These are phyloP conservation scores for Mylabris sibirica DNA, from an alignment of 2,888 invertebrate genomes.

Conservation along the genomic window DNA sequence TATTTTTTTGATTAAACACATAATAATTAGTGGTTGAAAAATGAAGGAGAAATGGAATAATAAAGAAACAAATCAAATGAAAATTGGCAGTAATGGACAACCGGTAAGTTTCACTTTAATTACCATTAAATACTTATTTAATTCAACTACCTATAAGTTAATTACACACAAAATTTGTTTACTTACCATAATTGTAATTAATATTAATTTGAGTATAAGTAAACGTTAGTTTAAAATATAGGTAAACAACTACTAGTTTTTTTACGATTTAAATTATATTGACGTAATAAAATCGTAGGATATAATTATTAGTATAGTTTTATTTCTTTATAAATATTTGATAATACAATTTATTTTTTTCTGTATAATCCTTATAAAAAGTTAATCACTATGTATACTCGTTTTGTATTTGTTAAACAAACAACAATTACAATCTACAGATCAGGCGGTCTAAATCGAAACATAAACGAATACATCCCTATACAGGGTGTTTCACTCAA, in stretches of 20 bases:
- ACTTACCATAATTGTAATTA: slow-evolving; percentile 1
- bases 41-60: slow-evolving; percentile 30
- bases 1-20: not conserved
- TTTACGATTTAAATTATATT: slow-evolving; percentile 9
- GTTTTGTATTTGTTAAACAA: not conserved
- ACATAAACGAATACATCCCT: no score
- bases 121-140: not conserved
- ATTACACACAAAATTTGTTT: not conserved
- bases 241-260: slow-evolving; percentile 4
- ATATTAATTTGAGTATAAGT: not conserved
- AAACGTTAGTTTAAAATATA: not conserved
- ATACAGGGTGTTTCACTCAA: no score
- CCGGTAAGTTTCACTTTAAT: slow-evolving; percentile 25
- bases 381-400: not conserved
- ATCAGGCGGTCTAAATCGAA: no score
- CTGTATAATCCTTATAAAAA: not conserved
- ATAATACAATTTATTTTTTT: not conserved
- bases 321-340: not conserved
- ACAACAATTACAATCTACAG: not conserved
- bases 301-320: not conserved
- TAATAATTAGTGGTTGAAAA: slow-evolving; percentile 12
- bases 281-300: not conserved
- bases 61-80: slow-evolving; percentile 5
- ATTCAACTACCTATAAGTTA: not conserved
- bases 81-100: slow-evolving; percentile 23